Evolutionary conservation across 2,797 vertebrate species (phyloP), one percentile per base, ranked within the genome.

Genomic region (Pangasius sanitwongsei): DNA sequence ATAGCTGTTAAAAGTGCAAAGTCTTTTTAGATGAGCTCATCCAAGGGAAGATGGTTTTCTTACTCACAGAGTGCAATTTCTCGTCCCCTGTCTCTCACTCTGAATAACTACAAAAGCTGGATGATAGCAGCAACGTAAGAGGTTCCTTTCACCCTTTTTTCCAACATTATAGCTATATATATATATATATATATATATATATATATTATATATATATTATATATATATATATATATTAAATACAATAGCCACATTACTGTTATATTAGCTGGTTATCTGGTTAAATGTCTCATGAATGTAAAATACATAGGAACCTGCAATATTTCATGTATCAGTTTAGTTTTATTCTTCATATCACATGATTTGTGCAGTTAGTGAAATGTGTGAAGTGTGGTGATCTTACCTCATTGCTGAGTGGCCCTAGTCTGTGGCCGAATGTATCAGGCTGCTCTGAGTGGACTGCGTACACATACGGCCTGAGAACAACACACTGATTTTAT

Each of bases 381-480:
- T 18, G n/a, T n/a, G n/a, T n/a, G n/a, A 65, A 65, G 6, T 57
- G 6, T 31, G 9, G 28, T 31, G 31, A 20, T 92, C 96, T 94
- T 94, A 99, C 98, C 97, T 99, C 98, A 18, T 95, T 97, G 93
- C 97, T 98, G 90, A 97, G 96, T 0, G 98, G 98, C 34, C 98
- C 98, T 0, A 98, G 97, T 67, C 97, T 96, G 92, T 99, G 98
- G 75, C 98, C 98, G 59, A 97, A 97, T 31, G 97, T 94, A 91
- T 99, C 98, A 0, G 98, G 98, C 93, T 99, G 98, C 90, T 99
- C 98, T 0, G 98, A 99, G 94, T 99, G 99, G 89, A 98, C 97
- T 18, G 98, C 98, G 69, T 97, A 99, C 55, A 98, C 97, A 1
- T 98, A 99, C 18, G 98, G 98, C 93, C 98, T 99, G 92, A 2